phyloP scores from a whole-genome alignment of 2,797 vertebrate species.

The Loris lydekkerianus region DNA sequence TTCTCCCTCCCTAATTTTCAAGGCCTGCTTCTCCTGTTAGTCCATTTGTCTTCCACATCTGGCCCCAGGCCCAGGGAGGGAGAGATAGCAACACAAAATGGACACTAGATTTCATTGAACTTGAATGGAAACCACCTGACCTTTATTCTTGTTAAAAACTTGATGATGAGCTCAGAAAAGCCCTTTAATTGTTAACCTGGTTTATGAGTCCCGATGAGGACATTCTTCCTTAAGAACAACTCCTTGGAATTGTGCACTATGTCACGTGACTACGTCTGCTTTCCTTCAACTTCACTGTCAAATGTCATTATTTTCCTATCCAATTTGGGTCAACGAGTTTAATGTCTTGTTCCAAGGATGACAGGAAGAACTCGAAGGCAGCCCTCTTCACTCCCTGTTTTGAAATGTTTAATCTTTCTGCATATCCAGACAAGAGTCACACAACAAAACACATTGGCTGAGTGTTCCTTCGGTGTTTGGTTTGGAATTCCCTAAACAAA shows the following conservation, averaged over 20 bases:
- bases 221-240: background rate
- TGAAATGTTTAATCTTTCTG: background rate
- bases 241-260: accelerated
- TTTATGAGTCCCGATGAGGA: background rate
- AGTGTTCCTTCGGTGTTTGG: background rate
- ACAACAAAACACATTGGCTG: background rate
- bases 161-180: background rate
- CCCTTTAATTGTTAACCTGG: accelerated
- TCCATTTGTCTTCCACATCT: conserved; percentile 64
- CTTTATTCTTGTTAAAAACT: background rate
- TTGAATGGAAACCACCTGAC: conserved; percentile 48
- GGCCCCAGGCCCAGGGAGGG: conserved; percentile 30
- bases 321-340: background rate
- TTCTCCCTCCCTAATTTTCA: conserved; percentile 82
- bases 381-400: accelerated
- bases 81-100: background rate
- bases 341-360: accelerated
- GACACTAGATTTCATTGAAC: conserved; percentile 79
- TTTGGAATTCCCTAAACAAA: background rate
- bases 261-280: accelerated
- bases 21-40: conserved; percentile 69
- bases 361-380: background rate
- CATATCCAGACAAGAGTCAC: background rate
- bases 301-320: background rate
- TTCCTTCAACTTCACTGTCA: background rate